Conservation (phyloP, 2,113 vertebrate genomes). For the Leptobrachium leishanense region DNA sequence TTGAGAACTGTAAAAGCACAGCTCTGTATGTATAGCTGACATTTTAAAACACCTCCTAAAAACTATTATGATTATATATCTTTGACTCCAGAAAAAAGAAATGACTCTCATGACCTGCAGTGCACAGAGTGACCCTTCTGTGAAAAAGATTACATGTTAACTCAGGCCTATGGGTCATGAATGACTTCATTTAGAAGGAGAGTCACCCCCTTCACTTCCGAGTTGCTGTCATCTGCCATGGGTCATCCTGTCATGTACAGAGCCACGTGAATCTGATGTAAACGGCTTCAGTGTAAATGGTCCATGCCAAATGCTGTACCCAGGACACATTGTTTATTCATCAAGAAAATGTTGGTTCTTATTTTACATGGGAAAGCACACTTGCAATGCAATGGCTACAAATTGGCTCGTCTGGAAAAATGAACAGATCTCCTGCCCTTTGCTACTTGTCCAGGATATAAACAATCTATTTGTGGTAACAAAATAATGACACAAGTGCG, state of each 20-base stretch:
- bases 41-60: too few species aligned
- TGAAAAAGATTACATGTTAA: neutral
- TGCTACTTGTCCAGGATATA: slow-evolving; percentile 32
- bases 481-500: slow-evolving; percentile 37
- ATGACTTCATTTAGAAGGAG: slow-evolving; percentile 1
- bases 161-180: neutral
- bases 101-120: too few species aligned
- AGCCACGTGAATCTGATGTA: too few species aligned
- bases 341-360: too few species aligned
- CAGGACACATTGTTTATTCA: neutral
- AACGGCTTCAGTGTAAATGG: neutral
- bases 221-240: neutral
- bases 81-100: too few species aligned
- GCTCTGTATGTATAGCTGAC: too few species aligned
- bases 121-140: too few species aligned
- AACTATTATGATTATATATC: too few species aligned
- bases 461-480: slow-evolving; percentile 41
- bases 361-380: too few species aligned
- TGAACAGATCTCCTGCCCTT: neutral
- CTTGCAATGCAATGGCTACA: slow-evolving; percentile 1
- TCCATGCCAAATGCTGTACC: neutral
- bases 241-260: neutral
- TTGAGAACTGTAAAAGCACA: too few species aligned
- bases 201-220: neutral
- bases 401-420: neutral